These are phyloP conservation scores for Plectropomus leopardus DNA, from an alignment of 2,113 vertebrate genomes.

Conservation along the genomic window DNA sequence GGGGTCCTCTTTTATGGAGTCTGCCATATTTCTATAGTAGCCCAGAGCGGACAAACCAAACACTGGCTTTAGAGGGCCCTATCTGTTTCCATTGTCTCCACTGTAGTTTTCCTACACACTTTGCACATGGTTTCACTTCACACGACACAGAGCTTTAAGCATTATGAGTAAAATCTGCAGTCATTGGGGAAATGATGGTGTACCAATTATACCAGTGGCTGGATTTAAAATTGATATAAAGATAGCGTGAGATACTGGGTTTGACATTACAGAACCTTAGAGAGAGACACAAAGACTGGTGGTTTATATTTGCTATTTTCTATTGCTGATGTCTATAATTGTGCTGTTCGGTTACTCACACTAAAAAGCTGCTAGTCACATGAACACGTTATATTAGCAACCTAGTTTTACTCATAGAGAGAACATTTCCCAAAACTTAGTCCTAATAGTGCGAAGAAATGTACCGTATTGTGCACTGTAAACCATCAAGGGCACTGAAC, in stretches of 20 bases:
- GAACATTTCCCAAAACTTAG: not conserved
- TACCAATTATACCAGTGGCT: no score
- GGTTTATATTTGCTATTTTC: not conserved
- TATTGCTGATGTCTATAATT: not conserved
- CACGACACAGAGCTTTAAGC: not conserved
- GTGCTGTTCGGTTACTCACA: not conserved
- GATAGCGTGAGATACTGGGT: not conserved
- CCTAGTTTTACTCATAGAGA: not conserved
- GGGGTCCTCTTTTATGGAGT: no score
- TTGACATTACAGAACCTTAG: constrained; percentile 16
- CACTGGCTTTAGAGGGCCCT: no score
- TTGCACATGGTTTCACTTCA: no score
- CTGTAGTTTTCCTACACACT: no score
- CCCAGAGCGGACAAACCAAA: no score
- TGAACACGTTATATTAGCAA: not conserved
- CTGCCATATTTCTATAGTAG: no score
- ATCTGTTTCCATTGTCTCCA: no score
- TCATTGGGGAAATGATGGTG: not conserved
- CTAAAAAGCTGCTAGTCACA: not conserved
- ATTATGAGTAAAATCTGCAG: not conserved
- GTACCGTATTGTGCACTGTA: not conserved
- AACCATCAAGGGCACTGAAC: not conserved
- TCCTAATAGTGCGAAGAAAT: not conserved
- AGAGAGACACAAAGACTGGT: not conserved
- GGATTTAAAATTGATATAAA: not conserved